A percentile compares a stretch with the other conserved stretches of the same genome.
These are phyloP conservation scores for Lysandra coridon DNA, from an alignment of 2,888 invertebrate species.

Conservation along the genomic window DNA sequence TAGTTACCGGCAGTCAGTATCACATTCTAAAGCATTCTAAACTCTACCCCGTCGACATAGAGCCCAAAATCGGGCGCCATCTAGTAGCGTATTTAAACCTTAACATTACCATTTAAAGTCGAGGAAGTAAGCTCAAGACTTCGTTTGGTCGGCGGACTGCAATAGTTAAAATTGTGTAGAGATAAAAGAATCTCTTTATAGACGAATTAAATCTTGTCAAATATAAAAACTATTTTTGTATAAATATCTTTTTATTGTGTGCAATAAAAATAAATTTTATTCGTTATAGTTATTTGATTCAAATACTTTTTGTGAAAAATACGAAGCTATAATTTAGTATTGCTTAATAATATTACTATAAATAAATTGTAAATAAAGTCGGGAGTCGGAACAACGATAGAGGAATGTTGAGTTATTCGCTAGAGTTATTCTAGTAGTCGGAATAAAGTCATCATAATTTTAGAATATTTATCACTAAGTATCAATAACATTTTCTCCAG, in stretches of 20 bases:
- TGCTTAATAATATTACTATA: neutral
- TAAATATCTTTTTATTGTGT: slow-evolving; percentile 16
- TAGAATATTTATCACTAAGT: slow-evolving; percentile 27
- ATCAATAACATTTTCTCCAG: slow-evolving; percentile 1
- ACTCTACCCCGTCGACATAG: slow-evolving; percentile 15
- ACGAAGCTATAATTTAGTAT: slow-evolving; percentile 22
- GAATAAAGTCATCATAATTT: slow-evolving; percentile 17
- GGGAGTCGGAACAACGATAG: neutral
- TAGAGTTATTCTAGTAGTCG: slow-evolving; percentile 23
- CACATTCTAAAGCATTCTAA: slow-evolving; percentile 25
- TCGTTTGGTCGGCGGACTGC: slow-evolving; percentile 35
- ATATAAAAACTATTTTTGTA: slow-evolving; percentile 33
- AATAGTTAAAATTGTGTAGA: slow-evolving; percentile 35
- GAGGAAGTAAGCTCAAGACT: slow-evolving; percentile 38
- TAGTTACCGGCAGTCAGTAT: slow-evolving; percentile 29
- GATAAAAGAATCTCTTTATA: slow-evolving; percentile 36
- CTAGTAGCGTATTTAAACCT: slow-evolving; percentile 21
- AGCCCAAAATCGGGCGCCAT: neutral
- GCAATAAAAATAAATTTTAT: slow-evolving; percentile 23
- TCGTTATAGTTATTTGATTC: neutral
- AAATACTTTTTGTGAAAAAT: slow-evolving; percentile 15
- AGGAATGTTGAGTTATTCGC: slow-evolving; percentile 17
- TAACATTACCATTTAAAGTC: slow-evolving; percentile 33
- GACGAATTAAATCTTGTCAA: slow-evolving; percentile 27
- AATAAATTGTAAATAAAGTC: slow-evolving; percentile 20